Conservation (phyloP, 2,113 vertebrate species). For the Crotalus helleri region DNA sequence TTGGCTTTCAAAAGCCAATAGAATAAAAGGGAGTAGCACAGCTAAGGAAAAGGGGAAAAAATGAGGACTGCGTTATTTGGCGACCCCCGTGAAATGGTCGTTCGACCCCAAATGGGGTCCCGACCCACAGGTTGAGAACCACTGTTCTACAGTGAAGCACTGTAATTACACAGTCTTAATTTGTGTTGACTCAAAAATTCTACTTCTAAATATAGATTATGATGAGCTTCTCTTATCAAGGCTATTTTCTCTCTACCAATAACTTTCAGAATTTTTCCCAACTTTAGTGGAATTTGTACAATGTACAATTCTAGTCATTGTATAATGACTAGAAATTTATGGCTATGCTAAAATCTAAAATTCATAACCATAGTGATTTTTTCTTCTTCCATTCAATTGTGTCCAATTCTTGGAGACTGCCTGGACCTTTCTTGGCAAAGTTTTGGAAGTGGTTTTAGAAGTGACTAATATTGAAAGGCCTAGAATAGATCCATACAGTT, state of each 20-base stretch:
- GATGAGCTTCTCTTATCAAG: conserved; percentile 11
- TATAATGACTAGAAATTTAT: background rate
- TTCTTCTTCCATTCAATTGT: background rate
- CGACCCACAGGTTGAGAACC: no score
- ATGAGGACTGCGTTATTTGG: no score
- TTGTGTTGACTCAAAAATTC: conserved; percentile 28
- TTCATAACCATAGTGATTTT: background rate
- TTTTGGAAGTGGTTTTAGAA: background rate
- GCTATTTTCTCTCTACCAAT: conserved; percentile 8
- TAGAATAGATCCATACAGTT: background rate
- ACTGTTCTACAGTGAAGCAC: fast-evolving
- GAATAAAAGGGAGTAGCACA: no score
- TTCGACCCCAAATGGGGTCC: no score
- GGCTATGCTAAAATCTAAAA: background rate
- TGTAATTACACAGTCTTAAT: conserved; percentile 16
- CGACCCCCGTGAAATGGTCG: no score
- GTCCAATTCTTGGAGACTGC: background rate
- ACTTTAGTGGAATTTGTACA: background rate
- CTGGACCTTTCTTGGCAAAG: background rate
- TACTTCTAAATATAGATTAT: conserved; percentile 41
- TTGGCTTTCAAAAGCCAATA: no score
- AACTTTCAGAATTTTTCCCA: background rate
- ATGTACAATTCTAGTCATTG: background rate
- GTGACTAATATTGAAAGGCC: no score
- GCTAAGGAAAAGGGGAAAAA: no score